Evolutionary conservation across 1,140 invertebrate species (phyloP).

Genomic region (Zaprionus vittiger): DNA sequence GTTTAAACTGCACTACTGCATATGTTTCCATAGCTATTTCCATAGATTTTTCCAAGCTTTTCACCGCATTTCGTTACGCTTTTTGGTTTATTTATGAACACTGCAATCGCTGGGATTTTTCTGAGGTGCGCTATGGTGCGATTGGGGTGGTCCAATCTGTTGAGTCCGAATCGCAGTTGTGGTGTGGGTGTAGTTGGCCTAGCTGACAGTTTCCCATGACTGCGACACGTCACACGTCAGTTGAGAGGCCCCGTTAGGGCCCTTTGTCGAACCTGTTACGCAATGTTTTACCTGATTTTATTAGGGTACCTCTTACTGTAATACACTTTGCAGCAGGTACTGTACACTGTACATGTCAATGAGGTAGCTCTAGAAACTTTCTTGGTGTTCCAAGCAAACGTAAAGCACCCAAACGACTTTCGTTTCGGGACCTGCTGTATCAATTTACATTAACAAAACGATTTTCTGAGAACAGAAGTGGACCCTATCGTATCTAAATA

Average conservation of each 20-base stretch:
- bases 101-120: slow-evolving; percentile 47
- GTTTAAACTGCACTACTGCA: neutral
- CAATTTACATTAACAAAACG: neutral
- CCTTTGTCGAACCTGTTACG: slow-evolving; percentile 57
- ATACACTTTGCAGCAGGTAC: slow-evolving; percentile 32
- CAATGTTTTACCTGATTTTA: slow-evolving; percentile 71
- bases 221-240: slow-evolving; percentile 39
- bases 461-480: neutral
- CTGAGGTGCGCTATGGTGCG: slow-evolving; percentile 57
- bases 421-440: neutral
- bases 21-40: slow-evolving; percentile 6
- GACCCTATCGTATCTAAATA: too few relatives aligned
- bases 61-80: slow-evolving; percentile 60
- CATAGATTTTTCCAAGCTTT: slow-evolving; percentile 17
- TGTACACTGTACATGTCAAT: slow-evolving; percentile 52
- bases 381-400: neutral
- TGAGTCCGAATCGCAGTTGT: slow-evolving; percentile 16
- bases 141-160: slow-evolving; percentile 23
- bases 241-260: slow-evolving; percentile 30
- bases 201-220: slow-evolving; percentile 70
- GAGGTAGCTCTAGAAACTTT: slow-evolving; percentile 17
- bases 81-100: slow-evolving; percentile 18
- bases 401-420: neutral
- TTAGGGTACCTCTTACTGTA: slow-evolving; percentile 55
- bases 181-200: slow-evolving; percentile 27